A percentile compares a stretch with the other conserved stretches of the same genome.
Evolutionary conservation across 2,888 invertebrate genomes (phyloP).

Genomic region (Habrosyne pyritoides): DNA sequence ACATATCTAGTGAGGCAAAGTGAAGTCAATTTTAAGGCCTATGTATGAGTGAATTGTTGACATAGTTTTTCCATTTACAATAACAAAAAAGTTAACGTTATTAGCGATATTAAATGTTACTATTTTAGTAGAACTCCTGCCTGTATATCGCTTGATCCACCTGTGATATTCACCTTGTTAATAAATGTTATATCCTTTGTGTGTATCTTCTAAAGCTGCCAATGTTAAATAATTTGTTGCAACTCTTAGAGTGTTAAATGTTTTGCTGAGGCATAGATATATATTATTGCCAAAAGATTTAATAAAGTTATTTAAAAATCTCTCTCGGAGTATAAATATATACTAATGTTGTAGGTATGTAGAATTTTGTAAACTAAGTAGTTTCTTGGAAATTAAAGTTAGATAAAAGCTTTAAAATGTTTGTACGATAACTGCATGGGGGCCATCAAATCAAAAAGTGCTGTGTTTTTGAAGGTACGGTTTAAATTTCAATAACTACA

Average conservation of each 20-base stretch:
- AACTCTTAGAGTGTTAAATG: constrained; percentile 62
- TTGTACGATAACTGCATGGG: constrained; percentile 70
- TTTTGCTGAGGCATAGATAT: too few relatives aligned
- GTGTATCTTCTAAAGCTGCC: constrained; percentile 60
- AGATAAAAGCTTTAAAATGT: constrained; percentile 28
- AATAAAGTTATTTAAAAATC: constrained; percentile 28
- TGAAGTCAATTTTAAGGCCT: constrained; percentile 75
- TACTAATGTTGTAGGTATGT: constrained; percentile 33
- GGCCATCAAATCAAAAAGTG: constrained; percentile 76
- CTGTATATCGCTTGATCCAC: constrained; percentile 76
- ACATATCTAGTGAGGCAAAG: constrained; percentile 67
- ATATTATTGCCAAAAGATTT: constrained; percentile 36
- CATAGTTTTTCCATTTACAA: constrained; percentile 48
- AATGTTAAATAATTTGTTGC: constrained; percentile 52
- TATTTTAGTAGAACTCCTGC: constrained; percentile 75
- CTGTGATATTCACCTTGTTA: constrained; percentile 76
- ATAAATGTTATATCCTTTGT: constrained; percentile 55
- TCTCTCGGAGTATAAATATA: constrained; percentile 38
- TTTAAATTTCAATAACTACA: constrained; percentile 16
- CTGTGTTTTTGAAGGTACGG: constrained; percentile 66
- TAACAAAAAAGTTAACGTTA: constrained; percentile 42
- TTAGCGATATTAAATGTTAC: constrained; percentile 51
- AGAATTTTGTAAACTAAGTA: neutral
- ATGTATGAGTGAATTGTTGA: constrained; percentile 60
- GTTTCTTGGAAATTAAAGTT: neutral